Base-by-base conservation (phyloP, 2,888 invertebrate genomes). In the Amphipyra tragopoginis region DNA sequence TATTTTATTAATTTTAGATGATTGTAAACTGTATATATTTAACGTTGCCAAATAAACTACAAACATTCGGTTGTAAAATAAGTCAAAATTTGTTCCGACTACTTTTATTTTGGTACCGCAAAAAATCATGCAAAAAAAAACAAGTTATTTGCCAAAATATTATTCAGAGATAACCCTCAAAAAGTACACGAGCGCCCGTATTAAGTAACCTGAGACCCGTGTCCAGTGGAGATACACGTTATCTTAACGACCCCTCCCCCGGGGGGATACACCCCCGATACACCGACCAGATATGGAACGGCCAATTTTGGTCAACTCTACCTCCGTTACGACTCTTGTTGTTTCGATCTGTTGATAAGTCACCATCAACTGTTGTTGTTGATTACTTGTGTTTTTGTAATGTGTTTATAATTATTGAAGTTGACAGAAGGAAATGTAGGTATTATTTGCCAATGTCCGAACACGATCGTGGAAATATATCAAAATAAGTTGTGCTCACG, bases 211-310 rank as follows among this genome's bases (percentile, higher is more conserved):
- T 87, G 89, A 79, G 74, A 89, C 65, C 85, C 74, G 75, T 84
- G 92, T 91, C 92, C 92, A 90, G 87, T 83, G 81, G 76, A 80
- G 83, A 89, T 92, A 92, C 91, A 90, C 86, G 88, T 93, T 94
- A 94, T 93, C 93, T 93, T 90, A 93, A 93, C 93, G 89, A 87
- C 87, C 86, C 83, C 84, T 83, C 72, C 74, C 73, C 53, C 59
- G 36, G 65, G 70, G 60, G 57, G 60, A 21, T 66, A 70, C 59
- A 65, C 65, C 60, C 65, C 80, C 84, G 90, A 89, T 86, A 83
- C 84, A 72, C 81, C 77, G 77, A 73, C 65, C 64, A 80, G 93
- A 92, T 92, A 92, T 88, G 89, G 85, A 88, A 89, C 83, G 88
- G 90, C 85, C 87, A 90, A 90, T 92, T 91, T 92, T 88, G 92